phyloP scores from a whole-genome alignment of 1,140 invertebrate genomes.

The Thaumatotibia leucotreta region DNA sequence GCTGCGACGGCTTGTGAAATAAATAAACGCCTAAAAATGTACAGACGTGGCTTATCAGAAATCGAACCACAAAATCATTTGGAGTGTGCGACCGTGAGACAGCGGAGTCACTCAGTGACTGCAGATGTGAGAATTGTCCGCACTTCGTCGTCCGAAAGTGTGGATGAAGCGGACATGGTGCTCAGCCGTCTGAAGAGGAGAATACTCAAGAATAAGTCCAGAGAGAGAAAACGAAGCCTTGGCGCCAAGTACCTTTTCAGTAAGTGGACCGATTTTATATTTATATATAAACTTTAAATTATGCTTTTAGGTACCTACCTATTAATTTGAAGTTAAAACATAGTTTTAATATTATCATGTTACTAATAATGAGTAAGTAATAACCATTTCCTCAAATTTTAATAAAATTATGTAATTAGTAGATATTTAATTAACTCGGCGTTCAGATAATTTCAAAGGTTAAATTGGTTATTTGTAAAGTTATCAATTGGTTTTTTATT shows the following conservation, averaged over 20 bases:
- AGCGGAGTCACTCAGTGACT: slow-evolving; percentile 57
- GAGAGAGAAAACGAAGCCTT: slow-evolving; percentile 59
- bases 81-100: slow-evolving; percentile 40
- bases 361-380: no score
- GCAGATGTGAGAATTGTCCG: slow-evolving; percentile 43
- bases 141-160: slow-evolving; percentile 72
- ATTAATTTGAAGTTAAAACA: no score
- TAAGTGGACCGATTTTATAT: slow-evolving; percentile 22
- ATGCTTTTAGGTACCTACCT: no score
- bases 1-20: slow-evolving; percentile 64
- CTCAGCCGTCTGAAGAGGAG: slow-evolving; percentile 70
- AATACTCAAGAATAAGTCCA: slow-evolving; percentile 71
- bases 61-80: slow-evolving; percentile 49
- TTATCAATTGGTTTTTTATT: no score
- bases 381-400: no score
- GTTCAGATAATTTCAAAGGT: no score
- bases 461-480: no score
- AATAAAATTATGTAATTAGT: no score
- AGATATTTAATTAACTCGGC: no score
- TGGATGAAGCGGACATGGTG: slow-evolving; percentile 72
- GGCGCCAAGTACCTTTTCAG: slow-evolving; percentile 42
- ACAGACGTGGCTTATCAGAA: slow-evolving; percentile 70
- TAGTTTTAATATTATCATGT: no score
- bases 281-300: not conserved
- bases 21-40: slow-evolving; percentile 69